Evolutionary conservation across 2,797 vertebrate genomes (phyloP).

Genomic region (Coranthus polyacanthus): DNA sequence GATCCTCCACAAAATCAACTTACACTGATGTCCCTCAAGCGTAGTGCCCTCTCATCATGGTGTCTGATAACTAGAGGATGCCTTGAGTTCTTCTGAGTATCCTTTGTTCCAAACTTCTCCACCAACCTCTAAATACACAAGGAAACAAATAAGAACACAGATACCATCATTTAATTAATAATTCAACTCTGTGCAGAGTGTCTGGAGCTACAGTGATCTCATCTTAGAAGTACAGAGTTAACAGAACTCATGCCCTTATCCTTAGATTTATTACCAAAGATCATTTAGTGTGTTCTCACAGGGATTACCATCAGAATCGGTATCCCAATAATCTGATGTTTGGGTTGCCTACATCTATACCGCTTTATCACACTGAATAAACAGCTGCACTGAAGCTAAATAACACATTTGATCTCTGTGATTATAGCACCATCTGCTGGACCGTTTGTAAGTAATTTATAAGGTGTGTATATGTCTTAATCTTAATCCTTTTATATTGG

Average conservation of each 20-base stretch:
- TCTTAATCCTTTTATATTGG: too few species aligned
- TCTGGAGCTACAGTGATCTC: neutral
- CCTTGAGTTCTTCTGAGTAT: conserved; percentile 42
- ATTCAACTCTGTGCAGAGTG: neutral
- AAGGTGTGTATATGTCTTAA: too few species aligned
- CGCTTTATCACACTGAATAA: too few species aligned
- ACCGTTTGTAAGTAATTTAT: neutral
- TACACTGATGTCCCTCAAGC: conserved; percentile 79
- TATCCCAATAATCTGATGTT: too few species aligned
- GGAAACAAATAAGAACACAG: conserved; percentile 14
- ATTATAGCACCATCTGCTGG: conserved; percentile 61
- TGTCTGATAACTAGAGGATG: conserved; percentile 86
- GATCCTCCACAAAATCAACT: conserved; percentile 21
- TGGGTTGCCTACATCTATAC: too few species aligned
- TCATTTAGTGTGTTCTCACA: too few species aligned
- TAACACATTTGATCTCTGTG: too few species aligned
- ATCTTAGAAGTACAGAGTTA: too few species aligned
- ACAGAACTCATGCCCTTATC: too few species aligned
- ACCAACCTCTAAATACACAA: conserved; percentile 80
- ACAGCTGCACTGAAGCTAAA: too few species aligned
- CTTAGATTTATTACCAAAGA: too few species aligned
- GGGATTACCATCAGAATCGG: too few species aligned
- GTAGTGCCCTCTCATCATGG: conserved; percentile 83
- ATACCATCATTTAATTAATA: neutral
- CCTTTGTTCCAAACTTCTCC: conserved; percentile 76